These are phyloP conservation scores for Theristicus caerulescens DNA, from an alignment of 2,113 vertebrate species.

Conservation along the genomic window DNA sequence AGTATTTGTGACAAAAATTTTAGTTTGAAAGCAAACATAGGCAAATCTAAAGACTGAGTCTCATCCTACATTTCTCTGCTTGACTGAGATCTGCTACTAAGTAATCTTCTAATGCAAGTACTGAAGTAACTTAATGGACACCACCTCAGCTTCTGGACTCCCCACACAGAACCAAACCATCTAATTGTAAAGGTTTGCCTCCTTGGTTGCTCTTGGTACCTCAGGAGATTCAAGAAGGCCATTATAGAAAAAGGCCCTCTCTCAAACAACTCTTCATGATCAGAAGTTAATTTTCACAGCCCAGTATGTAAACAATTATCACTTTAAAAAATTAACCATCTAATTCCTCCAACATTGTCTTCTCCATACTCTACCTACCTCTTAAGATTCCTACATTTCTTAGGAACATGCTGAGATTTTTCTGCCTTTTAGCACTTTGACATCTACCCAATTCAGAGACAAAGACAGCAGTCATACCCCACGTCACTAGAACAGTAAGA, in stretches of 20 bases:
- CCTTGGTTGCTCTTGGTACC: background rate
- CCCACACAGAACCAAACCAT: background rate
- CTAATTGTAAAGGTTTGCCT: background rate
- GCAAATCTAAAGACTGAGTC: background rate
- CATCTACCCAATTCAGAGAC: background rate
- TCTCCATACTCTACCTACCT: background rate
- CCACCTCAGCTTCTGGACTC: background rate
- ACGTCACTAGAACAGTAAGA: background rate
- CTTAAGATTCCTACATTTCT: background rate
- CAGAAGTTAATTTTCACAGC: background rate
- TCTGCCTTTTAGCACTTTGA: background rate
- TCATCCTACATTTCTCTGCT: background rate
- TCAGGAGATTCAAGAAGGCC: background rate
- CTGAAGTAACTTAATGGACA: background rate
- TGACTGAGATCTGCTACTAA: background rate
- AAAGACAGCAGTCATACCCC: background rate
- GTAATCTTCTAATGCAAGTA: background rate
- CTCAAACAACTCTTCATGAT: background rate
- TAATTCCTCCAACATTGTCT: background rate
- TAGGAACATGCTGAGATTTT: background rate
- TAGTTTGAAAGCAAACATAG: background rate
- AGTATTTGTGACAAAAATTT: background rate
- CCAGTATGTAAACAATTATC: background rate
- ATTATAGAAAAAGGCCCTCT: background rate
- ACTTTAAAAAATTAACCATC: background rate